phyloP scores from a whole-genome alignment of 1,140 invertebrate species.

The Planococcus citri region DNA sequence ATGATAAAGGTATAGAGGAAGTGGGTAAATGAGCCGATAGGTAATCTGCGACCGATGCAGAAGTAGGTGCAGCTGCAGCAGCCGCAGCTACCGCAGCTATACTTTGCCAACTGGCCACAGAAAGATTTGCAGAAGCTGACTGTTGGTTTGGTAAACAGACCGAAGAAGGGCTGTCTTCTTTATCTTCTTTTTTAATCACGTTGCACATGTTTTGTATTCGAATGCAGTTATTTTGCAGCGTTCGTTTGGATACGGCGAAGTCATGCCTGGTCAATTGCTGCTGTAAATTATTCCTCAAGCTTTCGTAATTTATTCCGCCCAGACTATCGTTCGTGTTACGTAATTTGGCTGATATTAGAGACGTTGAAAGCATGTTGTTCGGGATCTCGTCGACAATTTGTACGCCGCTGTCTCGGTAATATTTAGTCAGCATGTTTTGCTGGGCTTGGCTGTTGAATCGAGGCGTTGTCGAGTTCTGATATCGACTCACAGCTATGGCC shows the following conservation, averaged over 20 bases:
- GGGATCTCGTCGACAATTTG: not conserved
- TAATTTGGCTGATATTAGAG: not conserved
- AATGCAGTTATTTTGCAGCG: not conserved
- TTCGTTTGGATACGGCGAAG: not conserved
- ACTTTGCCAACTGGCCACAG: constrained; percentile 47
- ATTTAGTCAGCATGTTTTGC: constrained; percentile 9
- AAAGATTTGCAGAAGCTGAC: constrained; percentile 6
- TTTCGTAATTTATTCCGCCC: not conserved
- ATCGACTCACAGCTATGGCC: not conserved
- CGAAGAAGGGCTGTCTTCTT: not conserved
- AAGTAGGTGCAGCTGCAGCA: not conserved
- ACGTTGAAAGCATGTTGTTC: not conserved
- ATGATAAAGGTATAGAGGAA: constrained; percentile 57
- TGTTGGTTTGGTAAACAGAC: not conserved
- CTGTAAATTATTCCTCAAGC: not conserved
- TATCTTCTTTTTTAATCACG: not conserved
- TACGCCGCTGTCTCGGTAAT: constrained; percentile 1
- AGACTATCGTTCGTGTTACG: not conserved
- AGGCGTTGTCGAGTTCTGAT: not conserved
- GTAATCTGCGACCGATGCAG: constrained; percentile 60
- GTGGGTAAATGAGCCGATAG: constrained; percentile 62
- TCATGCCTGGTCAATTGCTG: not conserved
- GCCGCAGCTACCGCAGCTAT: constrained; percentile 41
- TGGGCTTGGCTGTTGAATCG: constrained; percentile 17
- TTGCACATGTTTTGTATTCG: not conserved